phyloP scores from a whole-genome alignment of 2,113 vertebrate genomes.

The Craseonycteris thonglongyai region DNA sequence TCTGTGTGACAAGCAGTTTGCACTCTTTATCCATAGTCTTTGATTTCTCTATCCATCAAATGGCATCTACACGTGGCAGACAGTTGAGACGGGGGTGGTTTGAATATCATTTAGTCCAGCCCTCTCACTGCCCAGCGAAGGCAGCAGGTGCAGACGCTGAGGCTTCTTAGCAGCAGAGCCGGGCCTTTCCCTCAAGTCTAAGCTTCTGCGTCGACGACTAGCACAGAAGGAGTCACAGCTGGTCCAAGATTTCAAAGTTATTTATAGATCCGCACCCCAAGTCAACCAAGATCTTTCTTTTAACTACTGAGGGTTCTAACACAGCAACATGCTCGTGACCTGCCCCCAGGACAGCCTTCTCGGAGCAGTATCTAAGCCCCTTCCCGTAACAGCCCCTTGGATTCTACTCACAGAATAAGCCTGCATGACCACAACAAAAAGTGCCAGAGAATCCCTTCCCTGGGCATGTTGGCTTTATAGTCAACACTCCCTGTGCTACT shows the following conservation, averaged over 20 bases:
- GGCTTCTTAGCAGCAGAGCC: background rate
- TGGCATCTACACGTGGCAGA: background rate
- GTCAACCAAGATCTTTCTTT: slow-evolving; percentile 15
- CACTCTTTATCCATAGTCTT: background rate
- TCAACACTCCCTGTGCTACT: background rate
- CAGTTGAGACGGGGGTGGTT: background rate
- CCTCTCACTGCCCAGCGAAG: background rate
- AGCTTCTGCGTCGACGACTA: background rate
- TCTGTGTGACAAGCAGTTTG: background rate
- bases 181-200: background rate
- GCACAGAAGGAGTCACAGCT: background rate
- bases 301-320: background rate
- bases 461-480: background rate
- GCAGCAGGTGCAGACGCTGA: background rate
- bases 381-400: background rate
- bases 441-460: background rate
- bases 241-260: background rate
- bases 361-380: background rate
- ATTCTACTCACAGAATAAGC: slow-evolving; percentile 28
- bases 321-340: background rate
- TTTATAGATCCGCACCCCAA: background rate
- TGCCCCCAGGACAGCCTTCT: background rate
- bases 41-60: background rate
- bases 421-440: background rate
- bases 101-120: background rate